These are phyloP conservation scores for Calliphora vicina DNA, from an alignment of 1,140 invertebrate species.

Conservation along the genomic window DNA sequence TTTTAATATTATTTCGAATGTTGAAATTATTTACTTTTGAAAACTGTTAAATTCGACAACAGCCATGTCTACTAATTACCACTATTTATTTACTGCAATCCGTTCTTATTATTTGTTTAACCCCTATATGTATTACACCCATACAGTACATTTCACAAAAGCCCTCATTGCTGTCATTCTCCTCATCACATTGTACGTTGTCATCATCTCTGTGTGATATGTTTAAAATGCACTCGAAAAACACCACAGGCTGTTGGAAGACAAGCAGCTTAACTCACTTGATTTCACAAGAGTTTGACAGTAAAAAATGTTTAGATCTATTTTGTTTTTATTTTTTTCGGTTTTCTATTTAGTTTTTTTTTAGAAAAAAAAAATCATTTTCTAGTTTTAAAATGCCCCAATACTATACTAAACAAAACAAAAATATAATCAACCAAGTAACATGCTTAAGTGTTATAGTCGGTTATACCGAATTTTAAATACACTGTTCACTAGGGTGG, in stretches of 20 bases:
- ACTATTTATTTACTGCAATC: too few relatives aligned
- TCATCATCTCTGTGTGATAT: slow-evolving; percentile 13
- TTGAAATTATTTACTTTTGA: too few relatives aligned
- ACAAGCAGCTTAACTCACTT: slow-evolving; percentile 12
- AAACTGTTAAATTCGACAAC: too few relatives aligned
- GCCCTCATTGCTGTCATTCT: not conserved
- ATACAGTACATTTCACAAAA: not conserved
- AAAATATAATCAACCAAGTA: not conserved
- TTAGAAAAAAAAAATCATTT: not conserved
- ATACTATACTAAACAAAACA: not conserved
- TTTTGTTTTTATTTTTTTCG: too few relatives aligned
- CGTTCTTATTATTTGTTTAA: not conserved
- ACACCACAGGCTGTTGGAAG: slow-evolving; percentile 7
- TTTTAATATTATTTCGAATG: too few relatives aligned
- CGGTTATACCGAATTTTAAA: too few relatives aligned
- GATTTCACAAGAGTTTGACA: not conserved
- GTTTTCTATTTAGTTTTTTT: too few relatives aligned
- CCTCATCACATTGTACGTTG: not conserved
- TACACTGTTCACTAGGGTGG: too few relatives aligned
- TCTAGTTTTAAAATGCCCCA: not conserved
- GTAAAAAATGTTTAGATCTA: too few relatives aligned
- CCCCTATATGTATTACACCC: not conserved
- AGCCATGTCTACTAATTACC: too few relatives aligned
- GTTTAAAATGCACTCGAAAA: slow-evolving; percentile 9
- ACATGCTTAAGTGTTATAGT: too few relatives aligned